Base-by-base conservation (phyloP, 1,140 invertebrate genomes). In the Prorops nasuta region DNA sequence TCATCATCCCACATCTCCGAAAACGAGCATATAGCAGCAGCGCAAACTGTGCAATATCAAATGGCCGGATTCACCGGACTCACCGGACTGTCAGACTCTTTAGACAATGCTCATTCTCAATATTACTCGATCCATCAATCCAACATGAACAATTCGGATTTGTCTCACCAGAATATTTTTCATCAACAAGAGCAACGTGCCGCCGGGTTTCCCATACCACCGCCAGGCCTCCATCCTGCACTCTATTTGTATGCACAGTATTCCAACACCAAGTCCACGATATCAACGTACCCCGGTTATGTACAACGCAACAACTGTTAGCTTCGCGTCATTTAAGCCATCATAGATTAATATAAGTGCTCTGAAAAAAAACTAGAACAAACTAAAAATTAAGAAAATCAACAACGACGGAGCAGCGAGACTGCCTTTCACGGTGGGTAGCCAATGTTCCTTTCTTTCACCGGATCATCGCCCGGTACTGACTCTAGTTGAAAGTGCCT, bases 161-260 rank as follows among this genome's bases (percentile, higher is more conserved):
- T 63, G 38, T 38, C 56, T 14, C 59, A 60, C 47, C 64, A 58
- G 22, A 44, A 49, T 28, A 46, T 50, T 37, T 39, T 47, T 3
- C 53, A 55, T 28, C 12, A 28, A 21, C 49, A 28, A 10, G 4
- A 28, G 24, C 67, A 67, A 43, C 57, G 61, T 39, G 52, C 54
- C 42, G n/a, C n/a, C n/a, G n/a, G n/a, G n/a, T n/a, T n/a, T n/a
- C n/a, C n/a, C n/a, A 64, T 68, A 36, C 60, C 68, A 44, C 68
- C 74, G 52, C 67, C 72, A 45, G 72, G 70, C 40, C 60, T 77
- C 59, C 71, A 78, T 53, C 74, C 76, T 54, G 71, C 73, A 46
- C 61, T 78, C 37, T 78, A 76, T 59, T 40, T 77, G 38, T 76
- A 78, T 56, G 74, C 76, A 49, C 76, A 76, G 67, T 77, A 77